Percentiles rank a stretch among this genome's conserved stretches.
Evolutionary conservation across 1,140 invertebrate genomes (phyloP).

Genomic region (Chlorops oryzae): DNA sequence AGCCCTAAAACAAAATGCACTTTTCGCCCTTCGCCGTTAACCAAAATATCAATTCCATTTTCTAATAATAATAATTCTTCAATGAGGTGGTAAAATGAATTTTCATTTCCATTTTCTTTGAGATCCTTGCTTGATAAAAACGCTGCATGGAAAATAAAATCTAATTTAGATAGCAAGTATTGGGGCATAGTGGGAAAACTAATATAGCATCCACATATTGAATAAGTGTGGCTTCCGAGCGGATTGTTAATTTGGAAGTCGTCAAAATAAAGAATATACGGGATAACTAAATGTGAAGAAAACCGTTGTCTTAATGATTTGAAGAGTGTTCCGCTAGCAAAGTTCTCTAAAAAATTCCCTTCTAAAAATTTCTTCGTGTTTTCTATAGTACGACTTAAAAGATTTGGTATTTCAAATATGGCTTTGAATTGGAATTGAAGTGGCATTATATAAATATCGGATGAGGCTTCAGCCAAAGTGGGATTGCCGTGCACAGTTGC

Average conservation of each 20-base stretch:
- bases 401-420: slow-evolving; percentile 1
- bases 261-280: slow-evolving; percentile 5
- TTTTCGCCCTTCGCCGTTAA: background rate
- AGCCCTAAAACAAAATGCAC: slow-evolving; percentile 26
- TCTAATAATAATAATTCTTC: slow-evolving; percentile 4
- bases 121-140: background rate
- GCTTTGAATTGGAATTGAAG: slow-evolving; percentile 6
- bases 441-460: background rate
- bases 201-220: slow-evolving; percentile 1
- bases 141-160: slow-evolving; percentile 5
- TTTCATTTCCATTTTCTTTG: slow-evolving; percentile 5
- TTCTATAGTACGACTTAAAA: background rate
- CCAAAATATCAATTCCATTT: background rate
- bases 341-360: background rate
- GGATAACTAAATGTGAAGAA: background rate
- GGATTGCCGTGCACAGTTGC: background rate
- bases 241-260: slow-evolving; percentile 12
- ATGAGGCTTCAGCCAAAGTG: background rate
- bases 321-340: background rate
- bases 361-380: background rate
- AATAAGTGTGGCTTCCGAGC: slow-evolving; percentile 1
- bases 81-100: background rate
- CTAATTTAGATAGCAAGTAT: slow-evolving; percentile 4
- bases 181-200: slow-evolving; percentile 7
- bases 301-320: background rate